phyloP scores from a whole-genome alignment of 2,888 invertebrate genomes.

The Salpingus planirostris region DNA sequence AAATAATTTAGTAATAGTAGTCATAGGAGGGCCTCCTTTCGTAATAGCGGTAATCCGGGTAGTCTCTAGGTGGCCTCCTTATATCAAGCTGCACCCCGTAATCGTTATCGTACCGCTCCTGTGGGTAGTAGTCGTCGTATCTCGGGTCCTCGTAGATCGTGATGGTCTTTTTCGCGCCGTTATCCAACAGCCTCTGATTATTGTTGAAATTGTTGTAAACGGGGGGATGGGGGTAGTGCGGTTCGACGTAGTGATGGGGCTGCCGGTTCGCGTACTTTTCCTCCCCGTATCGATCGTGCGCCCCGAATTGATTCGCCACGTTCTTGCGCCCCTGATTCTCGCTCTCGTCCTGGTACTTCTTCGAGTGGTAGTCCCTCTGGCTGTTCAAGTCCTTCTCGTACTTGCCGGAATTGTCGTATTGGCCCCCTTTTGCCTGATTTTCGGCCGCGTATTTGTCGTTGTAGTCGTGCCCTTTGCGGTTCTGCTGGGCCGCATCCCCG shows the following conservation, averaged over 20 bases:
- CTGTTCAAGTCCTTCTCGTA: slow-evolving; percentile 29
- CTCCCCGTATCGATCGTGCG: slow-evolving; percentile 20
- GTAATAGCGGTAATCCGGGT: slow-evolving; percentile 13
- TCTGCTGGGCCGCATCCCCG: slow-evolving; percentile 25
- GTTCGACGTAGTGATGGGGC: slow-evolving; percentile 10
- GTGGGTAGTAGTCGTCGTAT: slow-evolving; percentile 15
- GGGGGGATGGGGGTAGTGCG: slow-evolving; percentile 3
- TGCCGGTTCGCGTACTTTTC: slow-evolving; percentile 19
- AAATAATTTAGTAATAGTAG: slow-evolving; percentile 22
- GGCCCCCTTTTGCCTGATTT: slow-evolving; percentile 27
- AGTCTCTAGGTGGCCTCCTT: slow-evolving; percentile 16
- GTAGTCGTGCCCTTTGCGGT: slow-evolving; percentile 26
- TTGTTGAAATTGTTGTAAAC: too few species aligned
- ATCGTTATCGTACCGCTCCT: slow-evolving; percentile 20
- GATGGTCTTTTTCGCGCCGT: slow-evolving; percentile 26
- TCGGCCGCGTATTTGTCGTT: too few species aligned
- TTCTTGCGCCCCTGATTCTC: slow-evolving; percentile 24
- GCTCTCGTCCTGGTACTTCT: slow-evolving; percentile 29
- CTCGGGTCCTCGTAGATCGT: slow-evolving; percentile 40
- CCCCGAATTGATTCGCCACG: slow-evolving; percentile 21
- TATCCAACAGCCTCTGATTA: slow-evolving; percentile 5
- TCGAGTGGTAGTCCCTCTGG: slow-evolving; percentile 28
- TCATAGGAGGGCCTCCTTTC: slow-evolving; percentile 17
- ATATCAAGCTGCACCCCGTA: slow-evolving; percentile 25
- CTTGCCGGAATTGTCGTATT: slow-evolving; percentile 32